These are phyloP conservation scores for Numenius arquata DNA, from an alignment of 2,113 vertebrate genomes.

Conservation along the genomic window DNA sequence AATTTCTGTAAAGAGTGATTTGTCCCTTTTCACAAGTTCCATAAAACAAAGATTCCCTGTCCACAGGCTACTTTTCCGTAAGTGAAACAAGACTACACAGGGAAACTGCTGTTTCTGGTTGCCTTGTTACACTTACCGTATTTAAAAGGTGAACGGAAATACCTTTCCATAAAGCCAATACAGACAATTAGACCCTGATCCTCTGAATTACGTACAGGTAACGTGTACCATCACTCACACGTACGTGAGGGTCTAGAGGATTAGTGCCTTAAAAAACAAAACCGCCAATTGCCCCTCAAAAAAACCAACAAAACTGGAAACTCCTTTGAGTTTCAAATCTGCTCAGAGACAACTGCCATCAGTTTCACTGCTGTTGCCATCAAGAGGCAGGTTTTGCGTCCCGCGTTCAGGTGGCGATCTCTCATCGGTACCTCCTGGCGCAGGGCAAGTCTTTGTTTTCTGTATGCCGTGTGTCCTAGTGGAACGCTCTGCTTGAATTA, in stretches of 20 bases:
- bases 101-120: background rate
- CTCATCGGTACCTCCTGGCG: background rate
- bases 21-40: constrained; percentile 55
- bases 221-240: background rate
- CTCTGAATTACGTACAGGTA: background rate
- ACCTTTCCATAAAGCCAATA: background rate
- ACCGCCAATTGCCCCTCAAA: background rate
- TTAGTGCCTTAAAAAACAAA: background rate
- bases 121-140: constrained; percentile 5
- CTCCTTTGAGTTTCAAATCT: background rate
- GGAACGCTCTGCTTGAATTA: background rate
- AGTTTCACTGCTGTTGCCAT: background rate
- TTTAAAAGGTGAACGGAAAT: constrained; percentile 67
- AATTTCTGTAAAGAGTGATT: constrained; percentile 43
- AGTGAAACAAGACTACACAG: background rate
- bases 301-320: background rate
- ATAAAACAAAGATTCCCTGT: background rate
- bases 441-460: background rate
- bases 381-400: background rate
- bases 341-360: background rate
- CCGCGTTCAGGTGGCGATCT: background rate
- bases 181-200: background rate
- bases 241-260: background rate
- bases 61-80: background rate
- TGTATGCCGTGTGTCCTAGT: background rate